These are phyloP conservation scores for Aphaenogaster rudis DNA, from an alignment of 1,140 invertebrate genomes.

Conservation along the genomic window DNA sequence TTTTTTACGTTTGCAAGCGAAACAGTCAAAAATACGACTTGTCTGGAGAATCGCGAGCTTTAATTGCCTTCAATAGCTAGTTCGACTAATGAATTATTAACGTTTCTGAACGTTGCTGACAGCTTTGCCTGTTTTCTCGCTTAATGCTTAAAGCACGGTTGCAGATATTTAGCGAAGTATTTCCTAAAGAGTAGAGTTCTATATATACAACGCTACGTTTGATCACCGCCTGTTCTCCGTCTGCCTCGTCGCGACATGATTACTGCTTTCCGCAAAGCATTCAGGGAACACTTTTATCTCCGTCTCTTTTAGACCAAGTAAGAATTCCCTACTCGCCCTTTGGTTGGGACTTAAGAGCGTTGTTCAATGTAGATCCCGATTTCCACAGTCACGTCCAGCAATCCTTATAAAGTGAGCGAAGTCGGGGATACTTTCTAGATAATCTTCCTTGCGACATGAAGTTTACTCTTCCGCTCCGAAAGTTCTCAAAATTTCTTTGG, in stretches of 20 bases:
- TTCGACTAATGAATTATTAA: conserved; percentile 28
- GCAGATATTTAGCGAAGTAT: background rate
- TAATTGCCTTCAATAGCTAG: background rate
- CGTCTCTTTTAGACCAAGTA: conserved; percentile 20
- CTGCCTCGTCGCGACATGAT: conserved; percentile 28
- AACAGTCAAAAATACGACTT: background rate
- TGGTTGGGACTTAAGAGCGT: conserved; percentile 15
- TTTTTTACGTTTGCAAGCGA: background rate
- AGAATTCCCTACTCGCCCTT: conserved; percentile 36
- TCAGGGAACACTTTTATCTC: conserved; percentile 57
- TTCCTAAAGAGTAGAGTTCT: conserved; percentile 38
- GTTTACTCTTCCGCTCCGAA: conserved; percentile 45
- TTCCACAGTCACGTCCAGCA: conserved; percentile 46
- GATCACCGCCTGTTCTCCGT: conserved; percentile 4
- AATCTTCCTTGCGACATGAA: conserved; percentile 30
- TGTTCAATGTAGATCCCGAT: conserved; percentile 56
- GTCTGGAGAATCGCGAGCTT: background rate
- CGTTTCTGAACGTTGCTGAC: background rate
- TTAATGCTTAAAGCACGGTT: background rate
- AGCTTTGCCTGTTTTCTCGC: background rate
- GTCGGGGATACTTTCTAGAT: conserved; percentile 33
- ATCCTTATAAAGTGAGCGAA: conserved; percentile 33
- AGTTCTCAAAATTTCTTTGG: conserved; percentile 28
- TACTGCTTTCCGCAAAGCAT: conserved; percentile 48
- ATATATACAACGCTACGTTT: conserved; percentile 44